Evolutionary conservation across 2,888 invertebrate species (phyloP).

Genomic region (Bruchidius siliquastri): DNA sequence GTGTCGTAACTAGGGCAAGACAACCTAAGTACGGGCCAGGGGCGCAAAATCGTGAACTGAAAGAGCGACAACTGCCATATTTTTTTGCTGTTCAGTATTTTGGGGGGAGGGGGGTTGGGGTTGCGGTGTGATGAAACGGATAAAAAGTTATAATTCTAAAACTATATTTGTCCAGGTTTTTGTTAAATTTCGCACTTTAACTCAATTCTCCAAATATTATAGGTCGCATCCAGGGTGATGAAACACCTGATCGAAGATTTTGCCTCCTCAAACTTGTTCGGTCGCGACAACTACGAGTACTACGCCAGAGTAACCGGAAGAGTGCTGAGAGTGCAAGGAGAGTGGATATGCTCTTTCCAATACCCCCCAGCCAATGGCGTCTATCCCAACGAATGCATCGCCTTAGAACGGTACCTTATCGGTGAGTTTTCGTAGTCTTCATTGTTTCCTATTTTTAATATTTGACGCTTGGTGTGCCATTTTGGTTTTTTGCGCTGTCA

Average conservation of each 20-base stretch:
- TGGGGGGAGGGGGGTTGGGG: too few species aligned
- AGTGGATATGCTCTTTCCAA: slow-evolving; percentile 92
- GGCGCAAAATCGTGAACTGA: too few species aligned
- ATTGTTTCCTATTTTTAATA: neutral
- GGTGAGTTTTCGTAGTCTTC: slow-evolving; percentile 38
- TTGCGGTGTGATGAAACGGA: too few species aligned
- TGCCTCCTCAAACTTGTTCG: slow-evolving; percentile 92
- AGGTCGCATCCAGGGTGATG: slow-evolving; percentile 95
- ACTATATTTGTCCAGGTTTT: too few species aligned
- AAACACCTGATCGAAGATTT: slow-evolving; percentile 96
- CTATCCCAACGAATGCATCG: slow-evolving; percentile 58
- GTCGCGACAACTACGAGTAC: slow-evolving; percentile 90
- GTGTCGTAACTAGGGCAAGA: too few species aligned
- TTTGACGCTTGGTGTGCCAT: neutral
- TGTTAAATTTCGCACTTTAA: too few species aligned
- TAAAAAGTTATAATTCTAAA: too few species aligned
- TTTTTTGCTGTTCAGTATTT: too few species aligned
- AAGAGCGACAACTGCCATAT: too few species aligned
- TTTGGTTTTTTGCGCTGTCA: neutral
- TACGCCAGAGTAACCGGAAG: slow-evolving; percentile 92
- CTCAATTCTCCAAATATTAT: too few species aligned
- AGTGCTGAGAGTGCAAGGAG: slow-evolving; percentile 86
- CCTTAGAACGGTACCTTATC: slow-evolving; percentile 44
- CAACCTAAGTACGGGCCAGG: too few species aligned
- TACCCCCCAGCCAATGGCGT: slow-evolving; percentile 68